Percentiles rank a stretch among this genome's conserved stretches.
These are phyloP conservation scores for Elmis aenea DNA, from an alignment of 2,888 invertebrate genomes.

Conservation along the genomic window DNA sequence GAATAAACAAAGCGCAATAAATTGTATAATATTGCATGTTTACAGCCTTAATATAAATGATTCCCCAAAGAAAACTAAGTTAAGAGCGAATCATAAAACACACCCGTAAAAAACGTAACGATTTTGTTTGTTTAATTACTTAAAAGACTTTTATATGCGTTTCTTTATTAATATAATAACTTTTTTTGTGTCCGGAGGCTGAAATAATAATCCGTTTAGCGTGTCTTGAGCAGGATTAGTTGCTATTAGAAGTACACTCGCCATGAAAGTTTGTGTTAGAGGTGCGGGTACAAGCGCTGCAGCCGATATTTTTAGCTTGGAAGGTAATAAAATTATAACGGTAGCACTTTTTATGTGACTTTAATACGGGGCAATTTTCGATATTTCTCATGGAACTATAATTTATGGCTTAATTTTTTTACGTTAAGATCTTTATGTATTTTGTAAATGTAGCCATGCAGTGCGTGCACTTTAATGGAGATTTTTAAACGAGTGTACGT, in stretches of 20 bases:
- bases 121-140: slow-evolving; percentile 33
- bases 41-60: slow-evolving; percentile 8
- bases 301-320: too few relatives aligned
- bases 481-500: slow-evolving; percentile 14
- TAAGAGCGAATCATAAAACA: slow-evolving; percentile 20
- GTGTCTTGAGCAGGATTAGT: slow-evolving; percentile 24
- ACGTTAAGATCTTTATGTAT: too few relatives aligned
- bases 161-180: slow-evolving; percentile 28
- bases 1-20: too few relatives aligned
- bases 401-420: too few relatives aligned
- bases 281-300: too few relatives aligned
- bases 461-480: background rate
- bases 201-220: slow-evolving; percentile 28
- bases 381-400: background rate
- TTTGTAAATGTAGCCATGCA: background rate
- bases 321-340: too few relatives aligned
- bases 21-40: slow-evolving; percentile 16
- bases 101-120: slow-evolving; percentile 24
- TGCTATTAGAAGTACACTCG: slow-evolving; percentile 20
- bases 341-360: background rate
- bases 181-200: slow-evolving; percentile 21
- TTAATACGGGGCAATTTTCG: background rate
- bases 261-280: too few relatives aligned
- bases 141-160: slow-evolving; percentile 26
- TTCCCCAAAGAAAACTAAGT: slow-evolving; percentile 11